phyloP scores from a whole-genome alignment of 2,113 vertebrate genomes.

The Pachypanchax playfairii region DNA sequence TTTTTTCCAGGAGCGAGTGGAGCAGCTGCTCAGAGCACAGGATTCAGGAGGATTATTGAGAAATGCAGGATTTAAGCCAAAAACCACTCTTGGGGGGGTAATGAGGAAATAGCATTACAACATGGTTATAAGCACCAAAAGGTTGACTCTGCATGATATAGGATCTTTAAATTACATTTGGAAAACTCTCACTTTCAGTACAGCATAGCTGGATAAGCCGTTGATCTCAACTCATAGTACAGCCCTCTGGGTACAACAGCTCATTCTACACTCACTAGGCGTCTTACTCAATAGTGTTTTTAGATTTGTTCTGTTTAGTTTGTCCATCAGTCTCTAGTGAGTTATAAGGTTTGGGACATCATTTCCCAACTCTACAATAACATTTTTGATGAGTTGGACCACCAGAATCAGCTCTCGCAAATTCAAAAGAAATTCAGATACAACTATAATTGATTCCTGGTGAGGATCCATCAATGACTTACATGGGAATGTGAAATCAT shows the following conservation, averaged over 20 bases:
- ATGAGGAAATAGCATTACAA: too few relatives aligned
- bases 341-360: not conserved
- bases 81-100: too few relatives aligned
- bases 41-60: too few relatives aligned
- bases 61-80: too few relatives aligned
- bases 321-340: not conserved
- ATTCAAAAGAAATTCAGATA: constrained; percentile 8
- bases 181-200: too few relatives aligned
- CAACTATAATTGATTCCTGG: constrained; percentile 39
- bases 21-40: too few relatives aligned
- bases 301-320: not conserved
- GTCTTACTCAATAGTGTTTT: not conserved
- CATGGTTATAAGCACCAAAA: too few relatives aligned
- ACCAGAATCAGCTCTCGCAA: constrained; percentile 4
- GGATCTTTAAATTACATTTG: too few relatives aligned
- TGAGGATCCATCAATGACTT: constrained; percentile 39
- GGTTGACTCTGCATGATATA: too few relatives aligned
- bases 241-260: not conserved
- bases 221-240: not conserved
- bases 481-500: constrained; percentile 34
- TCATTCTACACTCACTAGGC: not conserved
- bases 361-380: not conserved
- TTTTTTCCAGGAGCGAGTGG: too few relatives aligned
- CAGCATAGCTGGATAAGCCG: too few relatives aligned
- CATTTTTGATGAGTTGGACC: not conserved